Evolutionary conservation across 2,113 vertebrate species (phyloP), one percentile per base, ranked within the genome.

Genomic region (Macaca nemestrina): DNA sequence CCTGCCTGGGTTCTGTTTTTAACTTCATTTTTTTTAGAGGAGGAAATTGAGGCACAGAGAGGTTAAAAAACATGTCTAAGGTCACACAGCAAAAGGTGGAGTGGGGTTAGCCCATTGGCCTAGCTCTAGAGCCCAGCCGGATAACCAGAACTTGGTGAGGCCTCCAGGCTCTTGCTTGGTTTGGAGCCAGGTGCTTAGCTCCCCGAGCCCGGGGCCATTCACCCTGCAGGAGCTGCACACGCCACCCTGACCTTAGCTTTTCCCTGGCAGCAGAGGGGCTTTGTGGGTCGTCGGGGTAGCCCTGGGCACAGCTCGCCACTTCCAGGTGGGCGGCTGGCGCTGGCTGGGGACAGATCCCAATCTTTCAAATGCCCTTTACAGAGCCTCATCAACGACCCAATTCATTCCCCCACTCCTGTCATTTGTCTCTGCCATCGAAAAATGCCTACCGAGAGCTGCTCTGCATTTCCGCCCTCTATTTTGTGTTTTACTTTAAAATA

Each of bases 401-500:
- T 98, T 98, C 97, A 95, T 96, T 68, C 22, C 48, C 43, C 75
- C 67, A 9, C 32, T 14, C 52, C 57, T 2, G 27, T 79, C 92
- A 95, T 97, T 92, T 88, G 96, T 97, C 96, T 97, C 95, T 98
- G 95, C 87, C 97, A 95, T 9, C 2, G 5, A 72, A 92, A 94
- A 93, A 88, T 84, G 97, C 81, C 94, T 59, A 18, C 89, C 1
- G 12, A 90, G 90, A 70, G 57, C 89, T 76, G 40, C 12, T 87
- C 80, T 92, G 96, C 96, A 92, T 95, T 96, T 97, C 94, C 93
- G 88, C 32, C 61, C 59, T 73, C 86, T 57, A 61, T 48, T 90
- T 81, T 27, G 40, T 93, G 79, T 97, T 97, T 97, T 92, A 90
- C 93, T 97, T 92, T 17, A 90, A 93, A 50, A 30, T 64, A 73